phyloP scores from a whole-genome alignment of 2,888 invertebrate genomes.

The Reticulitermes lucifugus region DNA sequence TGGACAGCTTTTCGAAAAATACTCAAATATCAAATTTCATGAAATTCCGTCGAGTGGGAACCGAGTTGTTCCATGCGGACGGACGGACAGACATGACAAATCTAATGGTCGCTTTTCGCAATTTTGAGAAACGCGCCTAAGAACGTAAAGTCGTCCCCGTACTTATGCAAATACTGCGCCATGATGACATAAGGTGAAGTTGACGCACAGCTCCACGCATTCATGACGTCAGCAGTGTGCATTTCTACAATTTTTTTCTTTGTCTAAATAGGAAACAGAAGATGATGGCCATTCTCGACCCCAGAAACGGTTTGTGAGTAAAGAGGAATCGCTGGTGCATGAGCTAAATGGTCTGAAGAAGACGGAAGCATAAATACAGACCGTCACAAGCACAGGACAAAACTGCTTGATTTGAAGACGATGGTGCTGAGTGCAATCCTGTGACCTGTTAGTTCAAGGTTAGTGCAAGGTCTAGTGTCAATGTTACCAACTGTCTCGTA shows the following conservation, averaged over 20 bases:
- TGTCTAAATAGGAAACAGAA: constrained; percentile 13
- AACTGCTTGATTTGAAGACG: neutral
- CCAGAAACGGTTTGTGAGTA: constrained; percentile 74
- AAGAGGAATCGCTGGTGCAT: constrained; percentile 72
- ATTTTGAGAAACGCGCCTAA: too few species aligned
- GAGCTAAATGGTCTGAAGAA: constrained; percentile 75
- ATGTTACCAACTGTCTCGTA: neutral
- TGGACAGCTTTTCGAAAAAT: too few species aligned
- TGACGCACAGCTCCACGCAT: too few species aligned
- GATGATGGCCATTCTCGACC: constrained; percentile 61
- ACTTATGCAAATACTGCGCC: too few species aligned
- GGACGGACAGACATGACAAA: too few species aligned
- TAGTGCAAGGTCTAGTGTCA: constrained; percentile 19
- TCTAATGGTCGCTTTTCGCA: too few species aligned
- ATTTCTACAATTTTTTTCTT: neutral
- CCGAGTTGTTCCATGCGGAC: too few species aligned
- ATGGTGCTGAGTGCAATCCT: constrained; percentile 2
- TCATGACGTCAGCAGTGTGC: too few species aligned
- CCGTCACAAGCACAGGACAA: neutral
- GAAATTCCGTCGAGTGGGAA: too few species aligned
- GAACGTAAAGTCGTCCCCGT: too few species aligned
- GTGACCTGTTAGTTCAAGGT: constrained; percentile 10
- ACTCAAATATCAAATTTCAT: too few species aligned
- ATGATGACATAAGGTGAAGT: too few species aligned
- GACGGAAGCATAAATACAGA: constrained; percentile 65